Conservation (phyloP, 30 jellyfish, hydroid and myxozoan genomes). For the Hydra vulgaris region DNA sequence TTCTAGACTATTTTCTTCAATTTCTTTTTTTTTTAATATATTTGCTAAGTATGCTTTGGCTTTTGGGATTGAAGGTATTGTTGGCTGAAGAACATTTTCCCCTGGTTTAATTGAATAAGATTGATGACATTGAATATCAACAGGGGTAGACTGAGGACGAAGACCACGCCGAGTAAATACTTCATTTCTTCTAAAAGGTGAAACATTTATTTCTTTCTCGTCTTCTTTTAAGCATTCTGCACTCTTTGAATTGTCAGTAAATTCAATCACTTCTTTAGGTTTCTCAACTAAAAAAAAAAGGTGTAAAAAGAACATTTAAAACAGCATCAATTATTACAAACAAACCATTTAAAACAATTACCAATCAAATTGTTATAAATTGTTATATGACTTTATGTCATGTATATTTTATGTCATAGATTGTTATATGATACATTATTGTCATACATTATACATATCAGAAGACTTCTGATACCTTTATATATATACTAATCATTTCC, state of each 20-base stretch:
- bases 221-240: neutral
- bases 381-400: no score
- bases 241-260: neutral
- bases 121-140: conserved; percentile 19
- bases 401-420: no score
- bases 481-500: no score
- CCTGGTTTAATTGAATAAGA: conserved; percentile 6
- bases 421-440: no score
- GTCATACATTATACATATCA: no score
- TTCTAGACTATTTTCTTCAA: neutral
- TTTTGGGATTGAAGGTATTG: neutral
- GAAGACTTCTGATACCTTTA: no score
- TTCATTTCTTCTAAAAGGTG: conserved; percentile 22
- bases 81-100: neutral
- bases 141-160: conserved; percentile 28
- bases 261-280: conserved; percentile 5
- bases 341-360: no score
- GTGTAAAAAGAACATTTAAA: no score
- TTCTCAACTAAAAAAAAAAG: neutral
- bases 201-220: neutral
- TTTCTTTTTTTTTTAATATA: neutral
- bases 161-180: conserved; percentile 15
- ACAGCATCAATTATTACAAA: no score
- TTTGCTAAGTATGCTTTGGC: conserved; percentile 6
- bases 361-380: no score